Evolutionary conservation across 1,140 invertebrate species (phyloP), one percentile per base, ranked within the genome.

Genomic region (Samia ricini): DNA sequence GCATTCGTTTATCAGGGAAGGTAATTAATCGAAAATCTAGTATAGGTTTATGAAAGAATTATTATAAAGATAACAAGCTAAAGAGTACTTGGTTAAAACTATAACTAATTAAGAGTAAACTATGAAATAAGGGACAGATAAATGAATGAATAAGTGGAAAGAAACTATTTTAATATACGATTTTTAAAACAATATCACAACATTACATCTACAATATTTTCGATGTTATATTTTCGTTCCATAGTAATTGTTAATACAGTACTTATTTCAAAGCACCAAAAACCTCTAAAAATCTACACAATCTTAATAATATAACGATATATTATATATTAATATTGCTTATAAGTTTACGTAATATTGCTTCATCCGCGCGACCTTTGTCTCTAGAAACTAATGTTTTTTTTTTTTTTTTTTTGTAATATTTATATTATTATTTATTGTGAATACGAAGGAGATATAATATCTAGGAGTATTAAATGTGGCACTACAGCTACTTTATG

Each of bases 281-380:
- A 78, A 73, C 64, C 62, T 76, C 76, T 82, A 83, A 77, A 79
- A 76, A 72, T 74, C 84, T 87, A 87, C 83, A 71, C 76, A 80
- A 80, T 77, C 71, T 81, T 71, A 74, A 71, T 80, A 74, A n/a
- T n/a, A 54, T 60, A 63, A 63, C 26, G 29, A 81, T 80, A 77
- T 74, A 75, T 72, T 71, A 74, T 85, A 84, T 67, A 51, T 15
- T 86, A 83, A 70, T 88, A 89, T 89, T 87, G 83, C 86, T 89
- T 87, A 83, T 84, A 69, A 64, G 76, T 76, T 89, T 82, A 85
- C 81, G 69, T 80, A 72, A 83, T 88, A 89, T 89, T 87, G 86
- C 86, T 87, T 87, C 72, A 75, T 55, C 80, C 80, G 79, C 83
- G 86, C 81, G 71, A 82, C 79, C 84, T 64, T 83, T 76, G 73